Base-by-base conservation (phyloP, 2,113 vertebrate species). In the Amphiprion ocellaris region DNA sequence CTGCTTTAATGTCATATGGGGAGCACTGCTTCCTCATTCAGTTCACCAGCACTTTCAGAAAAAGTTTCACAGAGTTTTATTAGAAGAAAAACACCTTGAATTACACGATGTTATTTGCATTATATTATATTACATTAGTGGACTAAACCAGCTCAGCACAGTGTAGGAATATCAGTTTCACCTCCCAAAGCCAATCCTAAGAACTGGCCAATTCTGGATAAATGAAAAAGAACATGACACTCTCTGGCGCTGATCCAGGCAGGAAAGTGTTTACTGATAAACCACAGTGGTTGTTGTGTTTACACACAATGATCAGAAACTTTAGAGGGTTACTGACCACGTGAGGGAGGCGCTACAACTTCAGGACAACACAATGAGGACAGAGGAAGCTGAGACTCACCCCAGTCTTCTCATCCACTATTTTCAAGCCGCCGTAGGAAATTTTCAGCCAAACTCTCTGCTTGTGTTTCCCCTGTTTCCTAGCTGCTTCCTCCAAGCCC, bases 361-460 rank as follows among this genome's bases (percentile, higher is more conserved):
- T 17, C 44, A 67, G 54, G 14, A 47, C 17, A 11, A 30, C 5
- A 33, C 2, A 16, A 6, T 2, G n/a, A 53, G 5, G 16, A 28
- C 0, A 30, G 2, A 61, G 30, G 24, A 19, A 72, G 12, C 5
- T 28, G 28, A 11, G 21, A 82, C 93, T 84, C 75, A 96, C 95
- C 79, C 92, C 93, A 0, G 92, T 93, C 71, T 86, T 92, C 81
- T 95, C 94, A 24, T 96, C 94, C 59, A 93, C 53, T 5, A 96
- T 92, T 71, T 85, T 93, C 59, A 96, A 81, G 44, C 94, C 92
- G 0, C 26, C 68, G 15, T 77, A 83, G 41, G 89, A 94, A 79
- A 96, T 73, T 73, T 93, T 95, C 23, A 96, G 61, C 94, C 94
- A 95, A 16, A 96, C 82, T 69, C 87, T 93, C 82, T 90, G 93